A percentile compares a stretch with the other conserved stretches of the same genome.
These are phyloP conservation scores for Anoplopoma fimbria DNA, from an alignment of 2,113 vertebrate species.

Conservation along the genomic window DNA sequence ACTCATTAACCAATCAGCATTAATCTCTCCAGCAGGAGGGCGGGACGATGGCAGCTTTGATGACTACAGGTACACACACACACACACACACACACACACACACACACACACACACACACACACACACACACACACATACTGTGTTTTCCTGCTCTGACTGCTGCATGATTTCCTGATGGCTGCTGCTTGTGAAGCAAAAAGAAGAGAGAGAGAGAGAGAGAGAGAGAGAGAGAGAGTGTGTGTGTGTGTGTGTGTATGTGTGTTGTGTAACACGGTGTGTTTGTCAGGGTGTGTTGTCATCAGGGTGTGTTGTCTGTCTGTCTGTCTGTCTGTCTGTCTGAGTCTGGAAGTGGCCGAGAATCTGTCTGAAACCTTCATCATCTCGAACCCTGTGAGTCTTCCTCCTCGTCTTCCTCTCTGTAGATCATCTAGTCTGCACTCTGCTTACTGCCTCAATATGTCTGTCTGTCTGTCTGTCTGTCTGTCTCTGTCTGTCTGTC, in stretches of 20 bases:
- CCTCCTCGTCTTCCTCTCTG: constrained; percentile 33
- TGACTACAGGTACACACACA: constrained; percentile 90
- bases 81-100: constrained; percentile 35
- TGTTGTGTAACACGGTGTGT: constrained; percentile 83
- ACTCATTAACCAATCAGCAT: constrained; percentile 74
- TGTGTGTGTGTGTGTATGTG: constrained; percentile 23
- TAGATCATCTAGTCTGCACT: neutral
- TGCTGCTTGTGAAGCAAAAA: constrained; percentile 34
- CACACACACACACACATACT: constrained; percentile 4
- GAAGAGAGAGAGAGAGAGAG: constrained; percentile 5
- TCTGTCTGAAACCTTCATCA: constrained; percentile 93
- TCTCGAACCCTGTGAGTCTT: constrained; percentile 96
- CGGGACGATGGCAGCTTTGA: constrained; percentile 92
- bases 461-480: constrained; percentile 5
- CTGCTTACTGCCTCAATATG: constrained; percentile 27
- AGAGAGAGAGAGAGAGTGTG: constrained; percentile 10
- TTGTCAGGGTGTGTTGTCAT: constrained; percentile 87
- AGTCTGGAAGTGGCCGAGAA: constrained; percentile 96
- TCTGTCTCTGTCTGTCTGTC: constrained; percentile 4
- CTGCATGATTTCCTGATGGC: constrained; percentile 51
- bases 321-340: constrained; percentile 87
- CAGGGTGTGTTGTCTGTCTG: too few species aligned
- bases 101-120: constrained; percentile 22
- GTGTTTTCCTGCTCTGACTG: constrained; percentile 46
- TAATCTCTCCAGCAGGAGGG: constrained; percentile 85